Evolutionary conservation across 1,140 invertebrate species (phyloP), one percentile per base, ranked within the genome.

Genomic region (Lethrus apterus): DNA sequence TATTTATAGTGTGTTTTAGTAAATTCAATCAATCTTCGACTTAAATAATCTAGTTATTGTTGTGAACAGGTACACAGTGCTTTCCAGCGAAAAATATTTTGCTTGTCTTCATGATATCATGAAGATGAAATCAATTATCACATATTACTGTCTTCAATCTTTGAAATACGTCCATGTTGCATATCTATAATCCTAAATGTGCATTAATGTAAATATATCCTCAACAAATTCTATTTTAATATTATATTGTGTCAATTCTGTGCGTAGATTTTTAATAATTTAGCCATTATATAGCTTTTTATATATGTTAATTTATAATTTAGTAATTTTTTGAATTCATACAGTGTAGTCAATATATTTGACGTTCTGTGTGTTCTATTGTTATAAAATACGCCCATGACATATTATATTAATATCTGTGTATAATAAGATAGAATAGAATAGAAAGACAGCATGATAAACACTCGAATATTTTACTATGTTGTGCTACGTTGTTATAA

Each of bases 91-190:
- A n/a, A n/a, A n/a, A n/a, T n/a, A n/a, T n/a, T n/a, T n/a, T n/a
- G n/a, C n/a, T n/a, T n/a, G n/a, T n/a, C n/a, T n/a, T n/a, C n/a
- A n/a, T n/a, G n/a, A n/a, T n/a, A n/a, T n/a, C n/a, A n/a, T n/a
- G n/a, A n/a, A n/a, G n/a, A n/a, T n/a, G n/a, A n/a, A n/a, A n/a
- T n/a, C 20, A 38, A 38, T 11, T 38, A 38, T 21, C 11, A 15
- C 14, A 17, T 42, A 29, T 42, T 42, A 42, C 40, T 14, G 40
- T 42, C 24, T 42, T 42, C 40, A 42, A 30, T 29, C 24, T 29
- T 42, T 26, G 17, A 42, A 26, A 42, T 42, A 29, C 40, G 40
- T 42, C 40, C 40, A 42, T 42, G 40, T 42, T 42, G 40, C 40
- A 42, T 42, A 42, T 42, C 40, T 42, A 15, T 11, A 26, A n/a